A percentile compares a stretch with the other conserved stretches of the same genome.
phyloP scores from a whole-genome alignment of 1,140 invertebrate species.

The Anastrepha obliqua region DNA sequence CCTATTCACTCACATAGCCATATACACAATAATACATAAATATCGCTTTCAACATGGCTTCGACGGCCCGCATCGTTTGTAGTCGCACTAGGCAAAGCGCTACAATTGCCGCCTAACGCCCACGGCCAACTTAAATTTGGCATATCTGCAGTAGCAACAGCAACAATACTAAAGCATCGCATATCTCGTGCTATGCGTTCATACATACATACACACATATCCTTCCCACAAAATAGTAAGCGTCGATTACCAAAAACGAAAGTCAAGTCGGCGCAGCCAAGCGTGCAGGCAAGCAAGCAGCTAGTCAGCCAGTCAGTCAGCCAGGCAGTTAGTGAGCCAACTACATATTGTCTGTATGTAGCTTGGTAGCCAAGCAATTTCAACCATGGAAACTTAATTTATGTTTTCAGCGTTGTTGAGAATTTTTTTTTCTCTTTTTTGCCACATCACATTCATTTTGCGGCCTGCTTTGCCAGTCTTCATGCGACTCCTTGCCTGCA shows the following conservation, averaged over 20 bases:
- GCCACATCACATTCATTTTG: conserved; percentile 42
- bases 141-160: conserved; percentile 2
- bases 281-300: conserved; percentile 31
- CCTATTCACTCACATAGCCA: background rate
- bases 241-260: conserved; percentile 25
- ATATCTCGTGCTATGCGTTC: background rate
- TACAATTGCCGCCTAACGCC: conserved; percentile 45
- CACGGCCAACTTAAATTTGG: conserved; percentile 5
- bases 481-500: conserved; percentile 55
- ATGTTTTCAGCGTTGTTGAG: conserved; percentile 74
- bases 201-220: background rate
- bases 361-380: conserved; percentile 64
- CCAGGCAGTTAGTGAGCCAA: background rate
- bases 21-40: background rate
- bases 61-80: background rate
- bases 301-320: background rate
- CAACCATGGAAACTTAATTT: conserved; percentile 75
- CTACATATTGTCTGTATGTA: background rate
- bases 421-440: conserved; percentile 68
- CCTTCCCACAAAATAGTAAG: background rate
- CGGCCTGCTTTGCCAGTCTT: conserved; percentile 27
- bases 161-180: background rate
- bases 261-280: conserved; percentile 22
- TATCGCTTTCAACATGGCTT: background rate
- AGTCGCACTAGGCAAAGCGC: background rate